Conservation (phyloP, 2,797 vertebrate genomes). For the Diceros bicornis region DNA sequence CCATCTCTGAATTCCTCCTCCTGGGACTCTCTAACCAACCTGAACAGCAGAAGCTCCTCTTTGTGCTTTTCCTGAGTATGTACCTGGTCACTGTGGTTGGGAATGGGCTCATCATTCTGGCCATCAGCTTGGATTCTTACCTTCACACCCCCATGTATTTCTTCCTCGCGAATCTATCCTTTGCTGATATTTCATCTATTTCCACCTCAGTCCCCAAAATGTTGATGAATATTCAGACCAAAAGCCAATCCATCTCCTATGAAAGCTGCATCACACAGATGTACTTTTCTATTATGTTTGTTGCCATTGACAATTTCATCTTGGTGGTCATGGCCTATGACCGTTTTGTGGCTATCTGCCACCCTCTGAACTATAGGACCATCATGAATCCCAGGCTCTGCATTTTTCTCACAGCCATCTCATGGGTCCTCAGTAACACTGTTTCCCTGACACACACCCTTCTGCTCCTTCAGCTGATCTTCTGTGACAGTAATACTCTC, state of each 20-base stretch:
- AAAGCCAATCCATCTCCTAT: constrained; percentile 75
- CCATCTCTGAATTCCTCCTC: constrained; percentile 77
- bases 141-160: constrained; percentile 80
- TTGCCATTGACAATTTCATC: constrained; percentile 79
- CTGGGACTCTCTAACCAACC: constrained; percentile 69
- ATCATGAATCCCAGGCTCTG: constrained; percentile 79
- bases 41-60: constrained; percentile 60
- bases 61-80: constrained; percentile 67
- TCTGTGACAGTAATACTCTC: constrained; percentile 71
- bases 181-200: constrained; percentile 76
- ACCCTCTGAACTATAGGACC: constrained; percentile 77
- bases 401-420: constrained; percentile 58
- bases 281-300: constrained; percentile 81
- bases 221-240: constrained; percentile 77
- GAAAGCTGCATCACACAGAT: constrained; percentile 73
- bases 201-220: constrained; percentile 82
- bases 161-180: constrained; percentile 80
- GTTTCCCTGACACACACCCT: constrained; percentile 75
- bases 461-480: constrained; percentile 46
- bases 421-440: constrained; percentile 72
- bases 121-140: constrained; percentile 57
- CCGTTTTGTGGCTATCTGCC: constrained; percentile 82
- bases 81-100: constrained; percentile 69
- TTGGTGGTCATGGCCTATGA: constrained; percentile 83
- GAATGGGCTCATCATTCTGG: constrained; percentile 76